Percentiles rank a stretch among this genome's conserved stretches.
Conservation (phyloP, 2,797 vertebrate species). For the Eospalax fontanierii region DNA sequence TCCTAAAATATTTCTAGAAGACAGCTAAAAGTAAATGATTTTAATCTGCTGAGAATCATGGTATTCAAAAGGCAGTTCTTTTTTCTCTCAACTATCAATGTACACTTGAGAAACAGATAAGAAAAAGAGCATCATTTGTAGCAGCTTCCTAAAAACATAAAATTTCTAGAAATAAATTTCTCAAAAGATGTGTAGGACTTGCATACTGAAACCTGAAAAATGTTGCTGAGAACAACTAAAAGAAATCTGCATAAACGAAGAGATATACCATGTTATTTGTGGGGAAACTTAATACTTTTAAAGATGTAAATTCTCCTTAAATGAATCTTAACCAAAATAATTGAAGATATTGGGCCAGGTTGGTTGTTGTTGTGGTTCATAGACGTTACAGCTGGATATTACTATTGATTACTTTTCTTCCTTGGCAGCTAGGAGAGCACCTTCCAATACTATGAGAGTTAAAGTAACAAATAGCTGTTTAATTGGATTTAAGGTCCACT, state of each 20-base stretch:
- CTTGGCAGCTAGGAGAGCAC: too few relatives aligned
- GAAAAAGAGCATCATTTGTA: constrained; percentile 1
- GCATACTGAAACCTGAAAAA: not conserved
- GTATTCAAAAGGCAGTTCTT: constrained; percentile 19
- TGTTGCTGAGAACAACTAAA: not conserved
- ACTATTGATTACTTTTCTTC: too few relatives aligned
- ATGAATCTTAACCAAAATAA: constrained; percentile 29
- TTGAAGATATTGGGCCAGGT: too few relatives aligned
- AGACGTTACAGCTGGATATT: too few relatives aligned
- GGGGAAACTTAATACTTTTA: not conserved
- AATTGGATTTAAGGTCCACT: too few relatives aligned
- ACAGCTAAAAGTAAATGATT: not conserved
- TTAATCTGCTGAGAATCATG: constrained; percentile 17
- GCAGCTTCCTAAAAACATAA: not conserved
- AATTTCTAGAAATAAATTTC: constrained; percentile 42
- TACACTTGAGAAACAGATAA: constrained; percentile 14
- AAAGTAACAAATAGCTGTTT: too few relatives aligned
- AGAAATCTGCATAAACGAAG: constrained; percentile 13
- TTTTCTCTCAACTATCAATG: not conserved
- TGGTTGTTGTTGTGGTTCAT: too few relatives aligned
- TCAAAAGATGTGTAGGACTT: not conserved
- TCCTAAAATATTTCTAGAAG: not conserved
- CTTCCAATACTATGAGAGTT: too few relatives aligned
- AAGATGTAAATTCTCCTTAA: constrained; percentile 10
- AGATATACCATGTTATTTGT: not conserved